These are phyloP conservation scores for Trachelus stipa DNA, from an alignment of 2,888 invertebrate species.

Conservation along the genomic window DNA sequence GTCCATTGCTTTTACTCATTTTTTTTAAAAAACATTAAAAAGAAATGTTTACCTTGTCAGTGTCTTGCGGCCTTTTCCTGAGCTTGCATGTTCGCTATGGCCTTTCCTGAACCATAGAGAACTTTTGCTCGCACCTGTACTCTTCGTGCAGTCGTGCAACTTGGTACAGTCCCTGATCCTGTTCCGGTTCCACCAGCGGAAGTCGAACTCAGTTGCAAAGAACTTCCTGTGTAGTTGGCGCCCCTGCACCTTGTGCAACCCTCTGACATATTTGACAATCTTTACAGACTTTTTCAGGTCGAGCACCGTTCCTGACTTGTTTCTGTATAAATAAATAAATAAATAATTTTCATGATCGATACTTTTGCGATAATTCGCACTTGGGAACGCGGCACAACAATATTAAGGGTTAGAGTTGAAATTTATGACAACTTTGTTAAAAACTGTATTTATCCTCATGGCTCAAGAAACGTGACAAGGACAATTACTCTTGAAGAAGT, in stretches of 20 bases:
- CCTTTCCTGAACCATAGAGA: slow-evolving; percentile 59
- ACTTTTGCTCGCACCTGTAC: slow-evolving; percentile 61
- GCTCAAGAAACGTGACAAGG: neutral
- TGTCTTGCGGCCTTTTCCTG: slow-evolving; percentile 58
- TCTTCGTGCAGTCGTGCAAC: slow-evolving; percentile 38
- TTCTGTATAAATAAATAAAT: neutral
- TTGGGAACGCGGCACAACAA: neutral
- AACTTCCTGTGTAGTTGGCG: slow-evolving; percentile 49
- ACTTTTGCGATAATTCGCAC: neutral
- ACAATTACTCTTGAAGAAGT: neutral
- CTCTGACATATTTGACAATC: slow-evolving; percentile 51
- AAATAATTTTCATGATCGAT: neutral
- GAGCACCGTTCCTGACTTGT: neutral
- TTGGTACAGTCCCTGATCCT: slow-evolving; percentile 5
- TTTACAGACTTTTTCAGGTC: neutral
- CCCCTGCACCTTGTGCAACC: slow-evolving; percentile 59
- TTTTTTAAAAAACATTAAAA: neutral
- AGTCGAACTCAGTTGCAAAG: slow-evolving; percentile 48
- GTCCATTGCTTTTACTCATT: neutral
- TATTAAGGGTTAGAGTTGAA: neutral
- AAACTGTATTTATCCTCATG: neutral
- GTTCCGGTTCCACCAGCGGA: slow-evolving; percentile 46
- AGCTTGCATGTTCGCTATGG: slow-evolving; percentile 58
- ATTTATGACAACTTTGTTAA: neutral
- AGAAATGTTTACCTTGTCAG: slow-evolving; percentile 34